Evolutionary conservation across 1,140 invertebrate species (phyloP), one percentile per base, ranked within the genome.

Genomic region (Drosophila rhopaloa): DNA sequence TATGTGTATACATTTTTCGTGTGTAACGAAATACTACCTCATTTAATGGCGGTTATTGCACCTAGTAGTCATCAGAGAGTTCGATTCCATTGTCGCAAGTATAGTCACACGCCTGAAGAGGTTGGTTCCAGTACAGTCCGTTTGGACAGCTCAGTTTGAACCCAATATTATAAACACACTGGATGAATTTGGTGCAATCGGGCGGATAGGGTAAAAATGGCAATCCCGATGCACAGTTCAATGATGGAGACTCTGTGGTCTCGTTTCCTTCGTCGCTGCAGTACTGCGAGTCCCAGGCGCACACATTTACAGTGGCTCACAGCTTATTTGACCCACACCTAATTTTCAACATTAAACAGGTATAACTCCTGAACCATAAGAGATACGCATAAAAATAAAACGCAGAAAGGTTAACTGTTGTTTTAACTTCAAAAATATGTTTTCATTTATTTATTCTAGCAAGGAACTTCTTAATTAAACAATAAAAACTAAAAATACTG

Each of bases 121-220:
- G 68, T 5, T 79, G 76, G 37, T 58, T 79, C 77, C 77, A 79
- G 13, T 35, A 51, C 0, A 79, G 61, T 11, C 56, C 57, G 0
- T 6, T 27, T 7, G 77, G 77, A 14, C 76, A 79, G 27, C 24
- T 79, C n/a, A 56, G 41, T 10, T 40, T 43, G 4, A 79, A 41
- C 5, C 41, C 51, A 19, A 48, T 61, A 6, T 79, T 62, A 8
- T 58, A 37, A 16, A 67, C 61, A 16, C 77, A 79, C 44, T 79
- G 77, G 16, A 79, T 79, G n/a, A 51, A 79, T 8, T 79, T 73
- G 24, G 37, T 53, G 19, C 77, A 79, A 24, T 79, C 76, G 6
- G 56, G 41, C 0, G 51, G 8, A 24, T 73, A 59, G 8, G 77
- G 77, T 10, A 79, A 29, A 14, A 73, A 73, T 6, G 57, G 19